Evolutionary conservation across 2,888 invertebrate species (phyloP), one percentile per base, ranked within the genome.

Genomic region (Nudaria mundana): DNA sequence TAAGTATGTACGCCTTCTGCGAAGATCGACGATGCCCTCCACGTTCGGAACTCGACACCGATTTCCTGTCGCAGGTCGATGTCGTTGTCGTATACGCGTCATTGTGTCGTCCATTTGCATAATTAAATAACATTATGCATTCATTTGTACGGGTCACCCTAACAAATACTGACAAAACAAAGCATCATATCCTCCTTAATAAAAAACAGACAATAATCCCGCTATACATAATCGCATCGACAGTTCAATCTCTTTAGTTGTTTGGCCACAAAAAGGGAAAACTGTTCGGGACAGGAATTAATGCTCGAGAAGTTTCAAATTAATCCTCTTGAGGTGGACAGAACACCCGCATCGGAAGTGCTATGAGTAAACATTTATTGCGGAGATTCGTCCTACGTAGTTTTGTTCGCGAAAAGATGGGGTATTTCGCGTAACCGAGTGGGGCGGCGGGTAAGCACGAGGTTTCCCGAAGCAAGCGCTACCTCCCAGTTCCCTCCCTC

Each of bases 41-140:
- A 56, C 63, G 66, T 65, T 66, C 56, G 66, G 56, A 77, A 76
- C 68, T 65, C 69, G 80, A 81, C 77, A 76, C 78, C 76, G 71
- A 78, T 79, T 78, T 82, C 81, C 81, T 81, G 81, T 63, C 60
- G 63, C 72, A 70, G 71, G 76, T 72, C 76, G 76, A 71, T 68
- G 75, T 74, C 79, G 76, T 52, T 58, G 57, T 55, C 72, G 67
- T 65, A 59, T 56, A 72, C 68, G 71, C 74, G 65, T 77, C 76
- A 74, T 73, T 73, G 71, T 71, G 66, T 66, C 58, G 52, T 57
- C 56, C 60, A 85, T 86, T 85, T 79, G 74, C 85, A 85, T 86
- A 83, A 85, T 82, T 83, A 77, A 81, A 80, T 79, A 78, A 75
- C 66, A 84, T 82, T 81, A 83, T 83, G 76, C 82, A 85, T 82